A percentile compares a stretch with the other conserved stretches of the same genome.
These are phyloP conservation scores for Platycheirus rosarum DNA, from an alignment of 2,888 invertebrate species.

Conservation along the genomic window DNA sequence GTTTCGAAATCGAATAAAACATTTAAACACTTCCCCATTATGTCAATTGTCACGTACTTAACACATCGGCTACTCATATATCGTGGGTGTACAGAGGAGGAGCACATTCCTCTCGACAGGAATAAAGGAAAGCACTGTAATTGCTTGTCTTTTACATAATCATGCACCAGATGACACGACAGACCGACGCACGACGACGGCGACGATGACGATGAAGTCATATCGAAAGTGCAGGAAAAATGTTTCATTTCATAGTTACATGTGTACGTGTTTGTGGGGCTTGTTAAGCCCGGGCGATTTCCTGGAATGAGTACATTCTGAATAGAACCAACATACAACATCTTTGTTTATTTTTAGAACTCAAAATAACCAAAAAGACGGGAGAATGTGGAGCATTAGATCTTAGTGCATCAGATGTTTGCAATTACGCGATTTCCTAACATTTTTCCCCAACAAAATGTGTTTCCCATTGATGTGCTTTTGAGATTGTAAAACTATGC, in stretches of 20 bases:
- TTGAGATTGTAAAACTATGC: constrained; percentile 45
- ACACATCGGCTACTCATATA: constrained; percentile 32
- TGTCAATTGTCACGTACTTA: constrained; percentile 60
- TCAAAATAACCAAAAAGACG: constrained; percentile 38
- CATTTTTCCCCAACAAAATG: constrained; percentile 26
- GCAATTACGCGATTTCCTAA: constrained; percentile 65
- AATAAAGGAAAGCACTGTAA: constrained; percentile 26
- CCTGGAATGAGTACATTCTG: constrained; percentile 40
- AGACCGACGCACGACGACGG: too few relatives aligned
- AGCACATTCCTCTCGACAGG: background rate
- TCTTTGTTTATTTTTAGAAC: constrained; percentile 55
- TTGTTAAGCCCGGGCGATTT: constrained; percentile 26
- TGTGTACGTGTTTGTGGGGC: background rate
- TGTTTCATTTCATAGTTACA: background rate
- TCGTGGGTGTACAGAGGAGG: background rate
- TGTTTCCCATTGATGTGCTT: constrained; percentile 39
- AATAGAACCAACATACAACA: constrained; percentile 26
- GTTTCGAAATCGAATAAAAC: constrained; percentile 28
- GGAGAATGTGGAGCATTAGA: constrained; percentile 45
- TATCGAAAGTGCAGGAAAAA: constrained; percentile 24
- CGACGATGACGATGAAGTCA: constrained; percentile 1
- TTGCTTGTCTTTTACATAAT: constrained; percentile 32
- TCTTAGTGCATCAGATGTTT: constrained; percentile 58
- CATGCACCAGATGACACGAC: constrained; percentile 23
- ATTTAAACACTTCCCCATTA: constrained; percentile 27